Evolutionary conservation across 2,888 invertebrate genomes (phyloP).

Genomic region (Euplagia quadripunctaria): DNA sequence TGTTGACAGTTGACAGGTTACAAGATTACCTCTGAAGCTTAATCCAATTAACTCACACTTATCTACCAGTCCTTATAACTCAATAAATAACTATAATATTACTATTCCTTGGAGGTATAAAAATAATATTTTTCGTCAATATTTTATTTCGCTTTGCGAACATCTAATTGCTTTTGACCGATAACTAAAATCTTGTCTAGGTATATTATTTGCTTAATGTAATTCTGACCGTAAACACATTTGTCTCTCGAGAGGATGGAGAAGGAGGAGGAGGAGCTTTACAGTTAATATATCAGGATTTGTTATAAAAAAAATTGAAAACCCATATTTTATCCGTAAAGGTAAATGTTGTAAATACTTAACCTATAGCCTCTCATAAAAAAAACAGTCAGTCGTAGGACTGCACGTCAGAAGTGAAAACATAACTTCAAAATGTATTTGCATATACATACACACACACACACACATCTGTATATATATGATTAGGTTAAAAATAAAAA

Average conservation of each 20-base stretch:
- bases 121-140: not conserved
- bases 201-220: not conserved
- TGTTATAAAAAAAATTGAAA: not conserved
- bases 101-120: not conserved
- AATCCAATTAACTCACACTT: not conserved
- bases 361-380: too few relatives aligned
- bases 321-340: not conserved
- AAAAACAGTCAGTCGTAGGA: too few relatives aligned
- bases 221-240: not conserved
- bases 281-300: not conserved
- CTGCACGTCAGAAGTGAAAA: too few relatives aligned
- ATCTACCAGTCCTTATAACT: too few relatives aligned
- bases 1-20: not conserved
- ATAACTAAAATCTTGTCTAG: not conserved
- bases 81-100: conserved; percentile 4
- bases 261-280: not conserved
- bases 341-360: not conserved
- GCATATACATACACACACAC: too few relatives aligned
- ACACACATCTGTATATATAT: too few relatives aligned
- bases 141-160: not conserved
- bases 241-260: not conserved
- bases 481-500: too few relatives aligned
- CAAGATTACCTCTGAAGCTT: not conserved
- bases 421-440: too few relatives aligned
- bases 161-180: not conserved